A percentile compares a stretch with the other conserved stretches of the same genome.
These are phyloP conservation scores for Sciurus niger DNA, from an alignment of 2,113 vertebrate genomes.

Conservation along the genomic window DNA sequence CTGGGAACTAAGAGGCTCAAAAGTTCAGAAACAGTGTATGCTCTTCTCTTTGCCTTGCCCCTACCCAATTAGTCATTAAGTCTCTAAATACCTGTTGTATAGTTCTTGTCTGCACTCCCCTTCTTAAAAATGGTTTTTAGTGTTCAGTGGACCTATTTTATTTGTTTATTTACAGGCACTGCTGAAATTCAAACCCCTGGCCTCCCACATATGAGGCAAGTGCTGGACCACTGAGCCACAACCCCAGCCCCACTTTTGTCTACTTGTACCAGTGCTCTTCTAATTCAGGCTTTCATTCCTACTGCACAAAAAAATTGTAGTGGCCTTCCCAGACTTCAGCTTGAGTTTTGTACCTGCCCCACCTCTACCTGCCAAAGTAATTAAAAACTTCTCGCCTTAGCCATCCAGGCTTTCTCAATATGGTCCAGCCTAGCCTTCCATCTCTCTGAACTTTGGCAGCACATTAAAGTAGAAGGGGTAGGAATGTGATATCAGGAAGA, in stretches of 20 bases:
- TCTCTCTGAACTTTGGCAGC: not conserved
- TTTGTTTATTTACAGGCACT: too few species aligned
- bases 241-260: not conserved
- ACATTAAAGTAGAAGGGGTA: not conserved
- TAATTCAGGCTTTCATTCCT: not conserved
- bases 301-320: not conserved
- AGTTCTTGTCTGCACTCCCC: not conserved
- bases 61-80: not conserved
- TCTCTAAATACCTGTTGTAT: not conserved
- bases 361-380: constrained; percentile 20
- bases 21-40: not conserved
- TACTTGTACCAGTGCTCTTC: not conserved
- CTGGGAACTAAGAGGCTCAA: not conserved
- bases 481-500: not conserved
- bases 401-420: not conserved
- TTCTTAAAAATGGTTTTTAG: too few species aligned
- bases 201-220: too few species aligned
- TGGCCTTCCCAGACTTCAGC: not conserved
- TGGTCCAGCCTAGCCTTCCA: not conserved
- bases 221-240: too few species aligned
- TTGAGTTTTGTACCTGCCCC: not conserved
- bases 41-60: not conserved
- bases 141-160: too few species aligned
- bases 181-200: too few species aligned
- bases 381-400: constrained; percentile 5